A percentile compares a stretch with the other conserved stretches of the same genome.
phyloP scores from a whole-genome alignment of 2,113 vertebrate genomes.

The Phylloscopus trochilus region DNA sequence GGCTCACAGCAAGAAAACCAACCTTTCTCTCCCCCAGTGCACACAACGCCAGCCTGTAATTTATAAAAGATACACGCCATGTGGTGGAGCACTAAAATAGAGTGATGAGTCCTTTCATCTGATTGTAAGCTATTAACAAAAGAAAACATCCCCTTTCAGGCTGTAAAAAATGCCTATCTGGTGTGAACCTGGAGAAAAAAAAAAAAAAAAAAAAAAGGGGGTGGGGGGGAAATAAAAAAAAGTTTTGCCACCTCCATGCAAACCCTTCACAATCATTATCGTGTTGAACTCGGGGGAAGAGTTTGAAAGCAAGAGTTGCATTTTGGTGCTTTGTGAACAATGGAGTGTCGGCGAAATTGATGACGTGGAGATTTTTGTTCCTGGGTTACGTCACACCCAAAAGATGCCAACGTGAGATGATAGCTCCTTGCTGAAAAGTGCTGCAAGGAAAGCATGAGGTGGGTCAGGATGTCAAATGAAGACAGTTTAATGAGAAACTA shows the following conservation, averaged over 20 bases:
- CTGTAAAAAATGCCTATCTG: constrained; percentile 83
- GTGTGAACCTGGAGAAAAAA: constrained; percentile 75
- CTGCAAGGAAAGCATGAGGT: neutral
- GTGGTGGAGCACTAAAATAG: constrained; percentile 84
- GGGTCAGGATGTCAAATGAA: constrained; percentile 4
- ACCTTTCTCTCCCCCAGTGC: constrained; percentile 92
- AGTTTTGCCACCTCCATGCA: constrained; percentile 55
- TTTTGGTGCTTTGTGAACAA: constrained; percentile 67
- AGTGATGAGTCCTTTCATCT: constrained; percentile 85
- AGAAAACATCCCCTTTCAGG: constrained; percentile 86
- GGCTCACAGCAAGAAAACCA: constrained; percentile 98
- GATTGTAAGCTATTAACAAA: constrained; percentile 88
- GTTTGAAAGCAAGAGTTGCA: constrained; percentile 75
- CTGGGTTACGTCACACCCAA: neutral
- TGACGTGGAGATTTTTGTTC: constrained; percentile 42
- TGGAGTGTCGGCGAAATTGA: constrained; percentile 59
- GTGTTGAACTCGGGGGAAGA: constrained; percentile 55
- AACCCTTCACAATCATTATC: constrained; percentile 73
- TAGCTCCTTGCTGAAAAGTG: constrained; percentile 7
- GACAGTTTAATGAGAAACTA: neutral
- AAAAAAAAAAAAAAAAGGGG: neutral
- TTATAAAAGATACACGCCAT: constrained; percentile 87
- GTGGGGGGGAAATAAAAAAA: neutral
- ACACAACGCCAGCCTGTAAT: constrained; percentile 86
- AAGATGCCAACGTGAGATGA: constrained; percentile 59